These are phyloP conservation scores for Perccottus glenii DNA, from an alignment of 2,113 vertebrate species.

Conservation along the genomic window DNA sequence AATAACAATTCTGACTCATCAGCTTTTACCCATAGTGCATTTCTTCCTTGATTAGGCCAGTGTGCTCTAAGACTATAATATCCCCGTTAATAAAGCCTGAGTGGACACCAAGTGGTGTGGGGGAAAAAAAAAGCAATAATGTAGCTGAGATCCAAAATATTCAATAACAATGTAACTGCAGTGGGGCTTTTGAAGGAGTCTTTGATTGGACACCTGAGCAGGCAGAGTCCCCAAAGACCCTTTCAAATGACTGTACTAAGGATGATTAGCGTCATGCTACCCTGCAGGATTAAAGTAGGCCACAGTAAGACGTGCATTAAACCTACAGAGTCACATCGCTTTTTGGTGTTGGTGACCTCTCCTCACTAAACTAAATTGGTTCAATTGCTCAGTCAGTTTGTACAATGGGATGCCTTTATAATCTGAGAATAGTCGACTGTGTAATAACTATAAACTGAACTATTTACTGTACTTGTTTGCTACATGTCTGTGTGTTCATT, in stretches of 20 bases:
- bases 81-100: conserved; percentile 51
- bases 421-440: no score
- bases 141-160: conserved; percentile 33
- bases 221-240: conserved; percentile 11
- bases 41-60: conserved; percentile 41
- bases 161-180: conserved; percentile 48
- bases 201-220: conserved; percentile 50
- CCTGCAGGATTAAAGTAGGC: conserved; percentile 24
- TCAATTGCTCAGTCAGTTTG: neutral
- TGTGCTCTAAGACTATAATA: conserved; percentile 40
- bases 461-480: neutral
- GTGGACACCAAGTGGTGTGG: conserved; percentile 48
- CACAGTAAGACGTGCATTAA: conserved; percentile 17
- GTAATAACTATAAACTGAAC: no score
- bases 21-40: conserved; percentile 31
- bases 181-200: conserved; percentile 34
- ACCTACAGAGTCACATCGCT: conserved; percentile 10
- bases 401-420: no score
- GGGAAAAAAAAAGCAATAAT: conserved; percentile 57
- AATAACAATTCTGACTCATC: conserved; percentile 46
- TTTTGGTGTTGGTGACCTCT: neutral
- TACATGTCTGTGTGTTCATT: neutral
- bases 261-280: conserved; percentile 31
- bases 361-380: neutral
- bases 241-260: conserved; percentile 46